These are phyloP conservation scores for Thereva nobilitata DNA, from an alignment of 2,888 invertebrate genomes.

Conservation along the genomic window DNA sequence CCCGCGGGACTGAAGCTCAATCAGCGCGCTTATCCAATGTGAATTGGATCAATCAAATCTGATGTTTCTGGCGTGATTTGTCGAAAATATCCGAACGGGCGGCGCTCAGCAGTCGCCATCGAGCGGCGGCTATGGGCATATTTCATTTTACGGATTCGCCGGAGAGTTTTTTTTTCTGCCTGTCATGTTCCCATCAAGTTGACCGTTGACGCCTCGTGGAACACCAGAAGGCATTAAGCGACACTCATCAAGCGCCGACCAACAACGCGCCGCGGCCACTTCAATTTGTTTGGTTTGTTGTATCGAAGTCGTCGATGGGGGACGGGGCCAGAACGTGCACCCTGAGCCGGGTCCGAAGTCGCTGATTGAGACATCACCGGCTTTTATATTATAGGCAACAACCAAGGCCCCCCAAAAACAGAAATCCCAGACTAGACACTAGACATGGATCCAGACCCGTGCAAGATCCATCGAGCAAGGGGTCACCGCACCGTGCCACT, in stretches of 20 bases:
- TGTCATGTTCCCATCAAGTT: conserved; percentile 7
- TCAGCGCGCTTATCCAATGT: neutral
- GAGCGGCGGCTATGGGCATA: conserved; percentile 6
- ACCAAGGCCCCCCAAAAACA: conserved; percentile 2
- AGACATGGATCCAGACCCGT: neutral
- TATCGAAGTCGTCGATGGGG: neutral
- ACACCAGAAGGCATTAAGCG: conserved; percentile 19
- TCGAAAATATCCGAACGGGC: neutral
- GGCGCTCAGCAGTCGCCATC: neutral
- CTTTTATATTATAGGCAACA: neutral
- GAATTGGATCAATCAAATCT: conserved; percentile 33
- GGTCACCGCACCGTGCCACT: neutral
- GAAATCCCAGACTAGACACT: conserved; percentile 9
- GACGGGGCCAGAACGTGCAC: too few species aligned
- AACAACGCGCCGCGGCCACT: neutral
- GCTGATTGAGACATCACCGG: conserved; percentile 16
- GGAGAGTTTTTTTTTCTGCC: conserved; percentile 12
- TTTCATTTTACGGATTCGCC: conserved; percentile 4
- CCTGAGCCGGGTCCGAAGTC: neutral
- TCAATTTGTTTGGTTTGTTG: conserved; percentile 17
- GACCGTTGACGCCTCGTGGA: neutral
- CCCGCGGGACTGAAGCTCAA: too few species aligned
- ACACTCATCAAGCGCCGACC: conserved; percentile 7
- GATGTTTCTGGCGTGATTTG: conserved; percentile 18
- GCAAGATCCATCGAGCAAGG: neutral